These are phyloP conservation scores for Conus ventricosus DNA, from an alignment of 1,140 invertebrate genomes.

Conservation along the genomic window DNA sequence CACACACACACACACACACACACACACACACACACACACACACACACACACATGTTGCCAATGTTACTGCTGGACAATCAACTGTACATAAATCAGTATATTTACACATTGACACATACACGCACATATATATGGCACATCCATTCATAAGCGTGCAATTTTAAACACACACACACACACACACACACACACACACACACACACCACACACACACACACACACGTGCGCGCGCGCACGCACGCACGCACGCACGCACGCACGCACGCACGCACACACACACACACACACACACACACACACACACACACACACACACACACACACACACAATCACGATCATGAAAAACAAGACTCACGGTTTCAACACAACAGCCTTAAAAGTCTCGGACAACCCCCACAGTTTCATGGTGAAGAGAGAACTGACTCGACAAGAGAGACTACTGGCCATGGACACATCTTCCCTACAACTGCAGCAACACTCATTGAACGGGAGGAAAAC, in stretches of 20 bases:
- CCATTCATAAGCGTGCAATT: neutral
- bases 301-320: neutral
- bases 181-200: neutral
- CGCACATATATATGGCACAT: neutral
- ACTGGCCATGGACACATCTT: neutral
- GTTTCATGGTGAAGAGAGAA: neutral
- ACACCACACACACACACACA: neutral
- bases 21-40: neutral
- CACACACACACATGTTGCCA: neutral
- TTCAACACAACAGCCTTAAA: too few relatives aligned
- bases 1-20: neutral
- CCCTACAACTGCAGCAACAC: neutral
- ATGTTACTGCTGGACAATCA: neutral
- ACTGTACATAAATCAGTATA: neutral
- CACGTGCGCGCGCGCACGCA: neutral
- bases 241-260: neutral
- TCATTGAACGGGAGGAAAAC: neutral
- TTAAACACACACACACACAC: neutral
- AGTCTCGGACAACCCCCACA: neutral
- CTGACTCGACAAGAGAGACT: neutral
- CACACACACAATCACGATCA: too few relatives aligned
- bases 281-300: neutral
- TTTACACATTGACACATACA: neutral
- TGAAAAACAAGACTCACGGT: too few relatives aligned
- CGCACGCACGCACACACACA: conserved; percentile 14